Conservation (phyloP, 1,140 invertebrate species). For the Drosophila trapezifrons region DNA sequence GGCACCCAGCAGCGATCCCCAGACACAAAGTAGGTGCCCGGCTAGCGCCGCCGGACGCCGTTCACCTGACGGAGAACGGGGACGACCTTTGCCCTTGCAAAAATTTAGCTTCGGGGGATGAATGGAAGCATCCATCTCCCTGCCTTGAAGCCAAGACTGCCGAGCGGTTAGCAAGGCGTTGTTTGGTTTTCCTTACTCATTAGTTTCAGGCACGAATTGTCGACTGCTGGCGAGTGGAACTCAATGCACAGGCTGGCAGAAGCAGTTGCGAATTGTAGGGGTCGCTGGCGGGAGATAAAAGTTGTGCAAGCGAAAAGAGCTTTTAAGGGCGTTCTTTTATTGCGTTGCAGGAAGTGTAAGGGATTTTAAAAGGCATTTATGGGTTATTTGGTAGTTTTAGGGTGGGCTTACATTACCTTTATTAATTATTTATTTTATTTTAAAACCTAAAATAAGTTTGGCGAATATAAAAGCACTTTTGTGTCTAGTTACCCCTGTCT, state of each 20-base stretch:
- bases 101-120: conserved; percentile 77
- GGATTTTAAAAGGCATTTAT: background rate
- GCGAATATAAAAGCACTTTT: no score
- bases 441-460: no score
- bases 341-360: background rate
- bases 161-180: conserved; percentile 77
- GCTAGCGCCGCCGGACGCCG: conserved; percentile 32
- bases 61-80: conserved; percentile 24
- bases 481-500: no score
- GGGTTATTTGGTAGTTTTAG: background rate
- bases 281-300: background rate
- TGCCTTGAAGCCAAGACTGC: conserved; percentile 80
- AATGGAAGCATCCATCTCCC: conserved; percentile 13
- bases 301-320: background rate
- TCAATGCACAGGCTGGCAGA: conserved; percentile 16
- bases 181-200: conserved; percentile 84
- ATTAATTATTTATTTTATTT: background rate
- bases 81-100: conserved; percentile 82
- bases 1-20: conserved; percentile 33
- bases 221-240: background rate
- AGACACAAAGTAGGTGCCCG: conserved; percentile 76
- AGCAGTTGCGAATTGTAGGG: conserved; percentile 62
- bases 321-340: background rate
- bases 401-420: no score
- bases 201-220: conserved; percentile 75